Conservation (phyloP, 2,888 invertebrate genomes). For the Idaea dimidiata region DNA sequence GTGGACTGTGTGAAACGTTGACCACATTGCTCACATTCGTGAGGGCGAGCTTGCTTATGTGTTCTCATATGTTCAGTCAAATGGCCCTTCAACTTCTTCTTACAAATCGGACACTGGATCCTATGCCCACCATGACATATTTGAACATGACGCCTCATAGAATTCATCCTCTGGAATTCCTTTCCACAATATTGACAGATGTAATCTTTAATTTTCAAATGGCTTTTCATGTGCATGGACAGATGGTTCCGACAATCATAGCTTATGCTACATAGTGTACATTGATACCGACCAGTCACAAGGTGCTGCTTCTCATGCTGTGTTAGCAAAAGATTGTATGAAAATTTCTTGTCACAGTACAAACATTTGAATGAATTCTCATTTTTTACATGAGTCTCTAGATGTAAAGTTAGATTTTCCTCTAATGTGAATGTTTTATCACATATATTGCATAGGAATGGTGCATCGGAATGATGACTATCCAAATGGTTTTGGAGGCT, state of each 20-base stretch:
- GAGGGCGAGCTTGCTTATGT: slow-evolving; percentile 88
- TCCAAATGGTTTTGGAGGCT: slow-evolving; percentile 84
- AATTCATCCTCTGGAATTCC: slow-evolving; percentile 87
- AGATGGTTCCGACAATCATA: slow-evolving; percentile 85
- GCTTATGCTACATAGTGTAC: slow-evolving; percentile 85
- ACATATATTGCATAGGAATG: slow-evolving; percentile 87
- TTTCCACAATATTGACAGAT: slow-evolving; percentile 91
- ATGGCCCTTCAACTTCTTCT: slow-evolving; percentile 90
- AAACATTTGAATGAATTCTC: slow-evolving; percentile 83
- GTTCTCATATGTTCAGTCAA: slow-evolving; percentile 91
- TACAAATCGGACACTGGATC: slow-evolving; percentile 90
- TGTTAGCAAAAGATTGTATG: slow-evolving; percentile 54
- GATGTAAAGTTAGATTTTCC: slow-evolving; percentile 87
- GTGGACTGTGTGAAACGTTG: slow-evolving; percentile 91
- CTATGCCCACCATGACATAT: slow-evolving; percentile 88
- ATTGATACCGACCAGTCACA: slow-evolving; percentile 86
- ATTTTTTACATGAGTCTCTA: slow-evolving; percentile 83
- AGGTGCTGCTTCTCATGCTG: slow-evolving; percentile 89
- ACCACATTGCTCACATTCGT: slow-evolving; percentile 89
- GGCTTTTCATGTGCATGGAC: slow-evolving; percentile 84
- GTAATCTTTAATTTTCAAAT: slow-evolving; percentile 87
- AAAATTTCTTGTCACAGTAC: slow-evolving; percentile 71
- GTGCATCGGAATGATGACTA: slow-evolving; percentile 69
- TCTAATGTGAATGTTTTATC: slow-evolving; percentile 88
- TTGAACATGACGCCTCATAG: slow-evolving; percentile 87